Evolutionary conservation across 1,140 invertebrate genomes (phyloP), one percentile per base, ranked within the genome.

Genomic region (Drusus annulatus): DNA sequence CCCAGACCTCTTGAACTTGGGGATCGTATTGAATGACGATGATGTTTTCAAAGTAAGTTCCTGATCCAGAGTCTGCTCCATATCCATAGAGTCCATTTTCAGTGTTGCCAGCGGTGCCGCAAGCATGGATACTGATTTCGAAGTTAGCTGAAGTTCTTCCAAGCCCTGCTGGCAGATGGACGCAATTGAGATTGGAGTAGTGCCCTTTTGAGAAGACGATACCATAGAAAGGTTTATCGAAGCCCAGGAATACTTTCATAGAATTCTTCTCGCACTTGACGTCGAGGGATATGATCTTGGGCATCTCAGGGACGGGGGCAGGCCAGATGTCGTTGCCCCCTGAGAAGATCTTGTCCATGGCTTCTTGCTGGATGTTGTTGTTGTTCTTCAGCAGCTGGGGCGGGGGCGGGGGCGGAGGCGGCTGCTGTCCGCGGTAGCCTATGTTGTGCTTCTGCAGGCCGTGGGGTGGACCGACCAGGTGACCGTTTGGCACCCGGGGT

Each of bases 1-100:
- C 97, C 97, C 97, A 98, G 1, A 98, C 96, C 89, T 98, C 97
- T 89, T 98, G 97, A 0, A 98, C 96, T 90, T 98, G 94, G 13
- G 96, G 95, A 88, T 98, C 97, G 84, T 98, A 98, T 86, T 98
- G 96, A 81, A 98, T 94, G 16, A 98, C 96, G 80, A 98, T 96
- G 68, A 97, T 98, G 84, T 98, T 98, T 89, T 98, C 97, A 84
- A 98, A 98, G 87, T 96, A 98, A 0, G 96, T 97, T 0, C 97
- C 97, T 4, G 95, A 96, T 0, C 96, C 96, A 15, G 95, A 93
- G 69, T 96, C 94, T 31, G 94, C 92, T 1, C 95, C 94, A 85
- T 96, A 94, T 45, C 94, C 94, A 84, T 96, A 95, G 0, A 96
- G 90, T 65, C 96, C 95, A 81, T 97, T 96, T 81, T 97, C 95